Base-by-base conservation (phyloP, 2,888 invertebrate species). In the Elgonia sp. region DNA sequence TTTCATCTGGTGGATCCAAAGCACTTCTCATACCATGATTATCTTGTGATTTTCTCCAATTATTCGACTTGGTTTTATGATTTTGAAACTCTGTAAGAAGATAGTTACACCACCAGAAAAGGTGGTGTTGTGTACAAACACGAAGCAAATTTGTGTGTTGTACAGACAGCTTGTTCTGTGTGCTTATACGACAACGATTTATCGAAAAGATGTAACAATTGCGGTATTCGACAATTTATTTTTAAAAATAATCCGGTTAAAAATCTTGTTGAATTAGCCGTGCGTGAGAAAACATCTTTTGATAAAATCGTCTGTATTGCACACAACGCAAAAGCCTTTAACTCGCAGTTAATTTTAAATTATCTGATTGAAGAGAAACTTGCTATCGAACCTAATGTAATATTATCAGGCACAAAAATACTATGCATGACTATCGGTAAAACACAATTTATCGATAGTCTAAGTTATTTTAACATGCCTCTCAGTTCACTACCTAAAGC, bases 381-480 rank as follows among this genome's bases (percentile, higher is more conserved):
- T 8, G 12, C 14, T 1, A 40, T 9, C 4, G 6, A 0, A 0
- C 73, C 73, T 3, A 10, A 55, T n/a, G 12, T 73, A 42, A 18
- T 73, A 18, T 18, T 73, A 60, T 20, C 37, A 1, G 73, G 73
- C 2, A 73, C 57, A 1, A 73, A 73, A 57, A 73, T 73, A 10
- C 9, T 57, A 0, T 21, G n/a, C 4, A 10, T 72, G n/a, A 53
- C 7, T 12, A 9, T 18, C 14, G 39, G 50, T 18, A 53, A 55
- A 55, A 55, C 55, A 7, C 37, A 21, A 29, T 72, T 72, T 72
- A 72, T 72, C 55, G 72, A 72, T 16, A 72, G 72, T 37, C 39
- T 50, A 6, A 50, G n/a, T 55, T 72, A 72, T 72, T 72, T 72
- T 21, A 21, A 72, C 7, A 37, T 72, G 55, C 21, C 20, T 3